phyloP scores from a whole-genome alignment of 35 echinoderm and acorn worm species.

The Lytechinus variegatus region DNA sequence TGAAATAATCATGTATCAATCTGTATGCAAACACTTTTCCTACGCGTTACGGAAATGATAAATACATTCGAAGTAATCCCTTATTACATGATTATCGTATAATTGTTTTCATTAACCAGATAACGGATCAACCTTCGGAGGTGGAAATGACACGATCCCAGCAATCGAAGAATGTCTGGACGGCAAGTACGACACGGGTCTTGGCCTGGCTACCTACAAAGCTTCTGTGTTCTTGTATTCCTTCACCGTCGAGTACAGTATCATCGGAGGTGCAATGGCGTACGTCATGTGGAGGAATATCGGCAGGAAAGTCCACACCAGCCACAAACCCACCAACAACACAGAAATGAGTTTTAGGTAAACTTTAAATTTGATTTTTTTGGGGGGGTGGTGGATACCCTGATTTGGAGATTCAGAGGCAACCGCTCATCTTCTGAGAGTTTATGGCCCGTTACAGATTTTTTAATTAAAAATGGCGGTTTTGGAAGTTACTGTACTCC shows the following conservation, averaged over 20 bases:
- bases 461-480: too few relatives aligned
- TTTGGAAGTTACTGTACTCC: too few relatives aligned
- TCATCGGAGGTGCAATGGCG: constrained; percentile 87
- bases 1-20: too few relatives aligned
- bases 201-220: constrained; percentile 83
- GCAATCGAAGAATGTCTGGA: constrained; percentile 42
- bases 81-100: too few relatives aligned
- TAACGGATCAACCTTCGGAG: neutral
- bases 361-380: neutral
- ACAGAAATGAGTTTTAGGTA: constrained; percentile 67
- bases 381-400: neutral
- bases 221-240: constrained; percentile 91
- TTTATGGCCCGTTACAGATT: too few relatives aligned
- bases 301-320: constrained; percentile 65
- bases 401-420: neutral
- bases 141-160: neutral
- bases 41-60: too few relatives aligned
- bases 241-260: constrained; percentile 92
- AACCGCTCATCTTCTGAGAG: too few relatives aligned
- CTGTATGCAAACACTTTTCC: too few relatives aligned
- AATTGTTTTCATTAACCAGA: constrained; percentile 16
- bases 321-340: constrained; percentile 47
- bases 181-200: constrained; percentile 67
- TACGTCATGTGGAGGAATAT: constrained; percentile 98
- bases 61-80: too few relatives aligned